A percentile compares a stretch with the other conserved stretches of the same genome.
Evolutionary conservation across 1,140 invertebrate genomes (phyloP).

Genomic region (Diachasma alloeum): DNA sequence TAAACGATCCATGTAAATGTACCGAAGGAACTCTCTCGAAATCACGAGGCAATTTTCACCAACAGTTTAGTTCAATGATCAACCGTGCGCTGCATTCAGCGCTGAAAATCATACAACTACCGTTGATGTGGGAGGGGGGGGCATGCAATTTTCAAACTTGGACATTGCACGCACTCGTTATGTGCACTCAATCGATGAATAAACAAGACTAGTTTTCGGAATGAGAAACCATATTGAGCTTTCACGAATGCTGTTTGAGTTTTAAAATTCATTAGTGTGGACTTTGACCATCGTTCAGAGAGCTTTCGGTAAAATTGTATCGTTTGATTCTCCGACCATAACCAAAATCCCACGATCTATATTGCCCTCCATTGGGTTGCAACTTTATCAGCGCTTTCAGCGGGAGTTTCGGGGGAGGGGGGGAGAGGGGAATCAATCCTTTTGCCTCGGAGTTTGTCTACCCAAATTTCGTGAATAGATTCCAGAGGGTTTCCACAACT

Average conservation of each 20-base stretch:
- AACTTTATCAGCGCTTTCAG: not conserved
- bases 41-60: not conserved
- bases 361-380: not conserved
- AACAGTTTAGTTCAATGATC: not conserved
- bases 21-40: not conserved
- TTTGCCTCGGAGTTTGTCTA: too few species aligned
- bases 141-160: not conserved
- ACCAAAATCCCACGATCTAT: not conserved
- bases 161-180: not conserved
- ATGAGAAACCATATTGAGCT: not conserved
- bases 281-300: not conserved
- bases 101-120: not conserved
- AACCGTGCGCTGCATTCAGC: not conserved
- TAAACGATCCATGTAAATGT: not conserved
- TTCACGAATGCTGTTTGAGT: not conserved
- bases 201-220: not conserved
- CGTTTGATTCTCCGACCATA: not conserved
- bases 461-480: too few species aligned
- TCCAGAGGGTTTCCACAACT: too few species aligned
- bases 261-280: not conserved
- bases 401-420: not conserved
- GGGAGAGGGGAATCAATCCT: too few species aligned
- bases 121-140: not conserved
- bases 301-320: not conserved
- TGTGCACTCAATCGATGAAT: not conserved